Conservation (phyloP, 2,113 vertebrate species). For the Deroptyus accipitrinus region DNA sequence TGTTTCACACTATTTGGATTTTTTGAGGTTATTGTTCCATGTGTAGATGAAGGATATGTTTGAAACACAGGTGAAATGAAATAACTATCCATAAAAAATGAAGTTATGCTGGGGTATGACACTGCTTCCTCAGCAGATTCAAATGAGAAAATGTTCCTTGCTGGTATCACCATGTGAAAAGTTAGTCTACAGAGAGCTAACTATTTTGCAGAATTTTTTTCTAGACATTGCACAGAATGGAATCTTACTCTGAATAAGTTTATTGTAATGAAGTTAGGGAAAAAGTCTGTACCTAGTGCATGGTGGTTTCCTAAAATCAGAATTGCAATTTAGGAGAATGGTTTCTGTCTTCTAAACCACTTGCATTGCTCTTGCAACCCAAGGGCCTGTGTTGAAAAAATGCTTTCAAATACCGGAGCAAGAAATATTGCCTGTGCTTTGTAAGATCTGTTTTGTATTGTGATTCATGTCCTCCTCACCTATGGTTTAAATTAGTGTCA, state of each 20-base stretch:
- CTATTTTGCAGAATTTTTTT: neutral
- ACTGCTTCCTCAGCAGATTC: neutral
- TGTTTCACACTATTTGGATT: neutral
- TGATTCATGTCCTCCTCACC: neutral
- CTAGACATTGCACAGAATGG: neutral
- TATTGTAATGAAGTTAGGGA: neutral
- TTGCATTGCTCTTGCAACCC: neutral
- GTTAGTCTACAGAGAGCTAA: neutral
- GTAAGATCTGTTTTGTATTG: neutral
- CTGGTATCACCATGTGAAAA: neutral
- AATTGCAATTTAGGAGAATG: neutral
- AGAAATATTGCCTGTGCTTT: neutral
- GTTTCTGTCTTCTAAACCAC: neutral
- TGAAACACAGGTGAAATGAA: neutral
- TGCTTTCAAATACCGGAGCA: neutral
- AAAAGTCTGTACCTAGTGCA: neutral
- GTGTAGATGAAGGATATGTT: neutral
- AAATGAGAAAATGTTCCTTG: neutral
- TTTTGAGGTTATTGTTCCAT: neutral
- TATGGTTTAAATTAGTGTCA: neutral
- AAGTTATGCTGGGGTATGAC: neutral
- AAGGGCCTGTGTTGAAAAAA: neutral
- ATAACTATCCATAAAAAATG: neutral
- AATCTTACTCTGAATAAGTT: neutral
- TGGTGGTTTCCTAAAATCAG: neutral